These are phyloP conservation scores for Charina bottae DNA, from an alignment of 2,113 vertebrate species.

Conservation along the genomic window DNA sequence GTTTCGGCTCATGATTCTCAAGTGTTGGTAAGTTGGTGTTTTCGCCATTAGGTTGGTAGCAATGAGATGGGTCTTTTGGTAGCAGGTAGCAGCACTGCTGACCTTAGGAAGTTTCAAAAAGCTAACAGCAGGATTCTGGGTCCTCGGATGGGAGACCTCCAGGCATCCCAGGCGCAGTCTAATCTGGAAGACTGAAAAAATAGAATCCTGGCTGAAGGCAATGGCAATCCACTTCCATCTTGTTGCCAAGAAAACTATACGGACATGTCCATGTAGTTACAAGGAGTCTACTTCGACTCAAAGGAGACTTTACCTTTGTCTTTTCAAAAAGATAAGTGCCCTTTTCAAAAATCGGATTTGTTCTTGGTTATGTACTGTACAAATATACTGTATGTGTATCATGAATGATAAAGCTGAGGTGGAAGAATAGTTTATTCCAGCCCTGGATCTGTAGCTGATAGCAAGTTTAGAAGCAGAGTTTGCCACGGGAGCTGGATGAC, in stretches of 20 bases:
- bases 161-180: too few relatives aligned
- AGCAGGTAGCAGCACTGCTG: neutral
- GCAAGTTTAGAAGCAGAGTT: neutral
- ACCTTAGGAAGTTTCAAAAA: neutral
- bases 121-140: neutral
- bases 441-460: too few relatives aligned
- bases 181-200: too few relatives aligned
- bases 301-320: neutral
- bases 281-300: too few relatives aligned
- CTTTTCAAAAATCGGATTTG: neutral
- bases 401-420: neutral
- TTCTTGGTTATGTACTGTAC: neutral
- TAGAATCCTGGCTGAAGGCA: too few relatives aligned
- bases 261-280: too few relatives aligned
- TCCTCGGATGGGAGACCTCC: neutral
- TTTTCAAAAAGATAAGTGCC: neutral
- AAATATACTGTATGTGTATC: neutral
- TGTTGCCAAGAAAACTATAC: too few relatives aligned
- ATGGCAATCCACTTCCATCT: too few relatives aligned
- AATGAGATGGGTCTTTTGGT: neutral
- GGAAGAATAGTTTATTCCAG: neutral
- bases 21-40: slow-evolving; percentile 53
- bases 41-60: neutral
- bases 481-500: neutral
- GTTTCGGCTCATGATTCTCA: slow-evolving; percentile 11